Evolutionary conservation across 2,797 vertebrate species (phyloP).

Genomic region (Sternotherus odoratus): DNA sequence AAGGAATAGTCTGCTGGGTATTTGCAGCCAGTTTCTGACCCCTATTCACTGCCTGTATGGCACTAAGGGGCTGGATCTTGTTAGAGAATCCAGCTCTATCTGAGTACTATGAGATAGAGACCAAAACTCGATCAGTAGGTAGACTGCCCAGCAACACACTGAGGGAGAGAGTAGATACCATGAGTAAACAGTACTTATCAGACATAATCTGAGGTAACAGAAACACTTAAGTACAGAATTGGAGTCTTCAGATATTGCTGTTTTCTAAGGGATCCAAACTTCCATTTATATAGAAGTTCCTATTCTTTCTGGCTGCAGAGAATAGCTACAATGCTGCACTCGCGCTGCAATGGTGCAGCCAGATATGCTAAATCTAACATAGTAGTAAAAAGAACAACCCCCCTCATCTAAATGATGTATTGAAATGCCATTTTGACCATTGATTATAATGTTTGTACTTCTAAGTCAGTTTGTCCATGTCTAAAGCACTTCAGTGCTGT

Average conservation of each 20-base stretch:
- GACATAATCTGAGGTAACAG: neutral
- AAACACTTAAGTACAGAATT: neutral
- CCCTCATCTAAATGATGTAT: neutral
- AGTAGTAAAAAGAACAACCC: neutral
- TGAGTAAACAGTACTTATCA: neutral
- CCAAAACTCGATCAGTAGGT: neutral
- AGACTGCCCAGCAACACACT: neutral
- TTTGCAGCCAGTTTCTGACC: conserved; percentile 52
- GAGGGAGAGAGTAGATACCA: neutral
- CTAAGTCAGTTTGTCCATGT: neutral
- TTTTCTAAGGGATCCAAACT: neutral
- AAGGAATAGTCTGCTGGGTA: conserved; percentile 61
- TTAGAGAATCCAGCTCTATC: neutral
- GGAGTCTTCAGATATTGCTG: neutral
- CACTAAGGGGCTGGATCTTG: neutral
- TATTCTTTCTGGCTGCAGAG: neutral
- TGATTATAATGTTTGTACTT: neutral
- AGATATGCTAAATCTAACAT: neutral
- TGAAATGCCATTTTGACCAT: conserved; percentile 8
- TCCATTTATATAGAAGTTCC: neutral
- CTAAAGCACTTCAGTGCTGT: neutral
- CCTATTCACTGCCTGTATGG: conserved; percentile 2
- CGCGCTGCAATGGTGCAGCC: neutral
- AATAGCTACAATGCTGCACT: neutral
- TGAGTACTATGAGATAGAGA: neutral